Base-by-base conservation (phyloP, 2,797 vertebrate species). In the Sorex maritimensis region DNA sequence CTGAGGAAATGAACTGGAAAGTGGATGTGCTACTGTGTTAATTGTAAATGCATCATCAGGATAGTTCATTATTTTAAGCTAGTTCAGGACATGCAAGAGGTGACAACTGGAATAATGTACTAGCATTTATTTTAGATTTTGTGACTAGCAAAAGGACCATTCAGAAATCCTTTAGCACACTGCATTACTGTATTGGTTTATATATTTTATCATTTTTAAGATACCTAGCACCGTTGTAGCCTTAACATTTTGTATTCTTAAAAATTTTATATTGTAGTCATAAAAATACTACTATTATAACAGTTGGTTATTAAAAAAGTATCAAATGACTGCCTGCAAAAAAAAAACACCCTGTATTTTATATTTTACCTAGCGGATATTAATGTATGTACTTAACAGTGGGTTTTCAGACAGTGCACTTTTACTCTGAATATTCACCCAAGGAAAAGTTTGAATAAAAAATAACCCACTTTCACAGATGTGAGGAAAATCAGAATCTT, bases 1-100 rank as follows among this genome's bases (percentile, higher is more conserved):
- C 80, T 96, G 92, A 86, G 74, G 94, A 96, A 96, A 96, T 90
- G 95, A 96, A 86, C 93, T 96, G 96, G 91, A 97, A 97, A 97
- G 93, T 5, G 93, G 92, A 92, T 88, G 86, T 86, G 88, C 93
- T 97, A 86, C 97, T 97, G 86, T 95, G 93, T 94, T 96, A 86
- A 92, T 77, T 94, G 86, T 95, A 94, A 92, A 79, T 77, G 83
- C 93, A 95, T 96, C 94, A 97, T 86, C 93, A 95, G 92, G 95
- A 97, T 95, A 89, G 90, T 93, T 96, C 92, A 94, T 93, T 97
- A 97, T 97, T 81, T 89, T 95, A 92, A 90, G 95, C 69, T 79
- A 86, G 30, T 73, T 77, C 73, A 81, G 23, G 67, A 34, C 46
- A 86, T n/a, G 63, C 87, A 94, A 81, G 23, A 86, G 30, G 28